Conservation (phyloP, 2,113 vertebrate species). For the Semnornis frantzii region DNA sequence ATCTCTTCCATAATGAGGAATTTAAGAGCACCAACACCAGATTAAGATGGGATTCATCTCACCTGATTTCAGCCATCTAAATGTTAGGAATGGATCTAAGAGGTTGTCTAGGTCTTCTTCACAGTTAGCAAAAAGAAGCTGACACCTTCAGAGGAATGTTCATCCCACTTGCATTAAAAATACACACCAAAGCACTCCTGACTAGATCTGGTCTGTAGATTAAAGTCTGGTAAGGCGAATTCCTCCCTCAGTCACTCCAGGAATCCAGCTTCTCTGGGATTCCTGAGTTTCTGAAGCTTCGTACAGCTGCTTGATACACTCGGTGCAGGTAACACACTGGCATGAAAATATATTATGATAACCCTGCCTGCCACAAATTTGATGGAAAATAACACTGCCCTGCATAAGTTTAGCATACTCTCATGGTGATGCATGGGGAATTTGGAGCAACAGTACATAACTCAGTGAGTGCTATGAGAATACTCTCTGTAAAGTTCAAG, state of each 20-base stretch:
- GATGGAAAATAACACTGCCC: neutral
- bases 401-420: neutral
- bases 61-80: neutral
- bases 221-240: neutral
- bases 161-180: neutral
- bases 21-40: rapidly evolving
- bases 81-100: neutral
- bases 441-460: neutral
- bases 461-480: neutral
- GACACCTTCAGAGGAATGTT: neutral
- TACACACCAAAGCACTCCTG: neutral
- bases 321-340: neutral
- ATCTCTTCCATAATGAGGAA: neutral
- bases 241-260: neutral
- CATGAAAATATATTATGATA: neutral
- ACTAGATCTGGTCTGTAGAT: neutral
- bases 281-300: neutral
- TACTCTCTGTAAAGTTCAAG: neutral
- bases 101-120: neutral
- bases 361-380: neutral
- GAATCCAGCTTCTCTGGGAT: neutral
- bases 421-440: neutral
- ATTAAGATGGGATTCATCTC: neutral
- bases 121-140: neutral
- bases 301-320: neutral